Base-by-base conservation (phyloP, 92 coral and sea anemone genomes). In the Porites rus region DNA sequence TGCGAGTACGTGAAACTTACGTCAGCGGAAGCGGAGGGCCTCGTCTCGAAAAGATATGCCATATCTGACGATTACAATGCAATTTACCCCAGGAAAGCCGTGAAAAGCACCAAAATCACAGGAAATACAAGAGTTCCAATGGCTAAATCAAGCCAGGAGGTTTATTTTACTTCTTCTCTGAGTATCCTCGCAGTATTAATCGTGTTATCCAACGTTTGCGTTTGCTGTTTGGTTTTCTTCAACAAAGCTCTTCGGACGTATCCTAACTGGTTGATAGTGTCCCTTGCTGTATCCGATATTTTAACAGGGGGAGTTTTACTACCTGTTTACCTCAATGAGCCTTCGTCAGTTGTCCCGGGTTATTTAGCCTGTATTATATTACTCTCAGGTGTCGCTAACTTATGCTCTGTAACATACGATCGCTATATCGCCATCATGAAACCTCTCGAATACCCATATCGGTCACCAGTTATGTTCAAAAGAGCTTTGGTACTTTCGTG, bases 351-450 rank as follows among this genome's bases (percentile, higher is more conserved):
- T 7, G 52, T 89, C 31, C 72, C 86, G 31, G 87, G 87, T 1
- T 90, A 94, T 65, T 20, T 92, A 16, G 81, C 75, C 12, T 78
- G 90, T 0, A 76, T 87, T 11, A 90, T 94, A 17, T 88, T 94
- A 20, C 81, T 86, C 8, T 84, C 94, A 25, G 98, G 98, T 14
- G 98, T 92, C 19, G 93, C 90, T 14, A 94, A 94, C 73, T 88
- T 94, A 4, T 84, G 88, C 13, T 92, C 97, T 0, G 94, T 94
- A 6, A 94, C 97, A 1, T 94, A 86, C 72, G 97, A 94, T 65
- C 89, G 97, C 28, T 92, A 83, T 62, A 56, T 92, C 10, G 97
- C 95, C 6, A 83, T 92, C 2, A 75, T 85, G 79, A 93, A 69
- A 6, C 95, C 97, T 18, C 80, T 94, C 12, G 70, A 77, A 16